Base-by-base conservation (phyloP, 2,888 invertebrate species). In the Ophion obscuratus region DNA sequence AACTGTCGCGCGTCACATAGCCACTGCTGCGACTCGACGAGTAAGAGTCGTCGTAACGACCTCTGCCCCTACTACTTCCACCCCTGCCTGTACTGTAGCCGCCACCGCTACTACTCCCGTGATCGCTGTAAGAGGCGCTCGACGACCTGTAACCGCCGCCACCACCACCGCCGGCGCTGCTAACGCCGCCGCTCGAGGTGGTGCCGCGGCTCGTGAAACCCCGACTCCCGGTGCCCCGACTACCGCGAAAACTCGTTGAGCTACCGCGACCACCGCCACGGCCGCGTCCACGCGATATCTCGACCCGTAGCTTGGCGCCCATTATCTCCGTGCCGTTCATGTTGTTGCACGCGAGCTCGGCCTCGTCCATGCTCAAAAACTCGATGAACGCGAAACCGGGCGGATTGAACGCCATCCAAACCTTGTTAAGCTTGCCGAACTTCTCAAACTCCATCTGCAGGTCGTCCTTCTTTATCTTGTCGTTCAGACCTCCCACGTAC, bases 331-430 rank as follows among this genome's bases (percentile, higher is more conserved):
- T 96, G 88, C 98, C 98, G 92, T 98, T 98, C 95, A 98, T 96
- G 92, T 96, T 97, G 94, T 96, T 97, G 95, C 98, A 98, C 87
- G 98, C 98, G 92, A 97, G 96, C 94, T 98, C 97, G 61, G 98
- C 98, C 95, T 98, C 98, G 93, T 97, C 97, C 94, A 96, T 96
- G 95, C 97, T 97, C 94, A 97, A 97, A 95, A 98, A 98, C 95
- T 98, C 98, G 94, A 98, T 97, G 95, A 98, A 98, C 88, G 98
- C 98, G 95, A 98, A 98, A 92, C 98, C 98, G 90, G 98, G 98
- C 90, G 98, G 98, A 95, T 98, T 98, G 94, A 98, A 97, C 90
- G 98, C 98, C 91, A 97, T 98, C 98, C 98, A 98, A 89, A 98
- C 98, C 91, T 97, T 97, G 95, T 97, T 98, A 90, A 98, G 95